Evolutionary conservation across 2,797 vertebrate genomes (phyloP).

Genomic region (Hyperoplus immaculatus): DNA sequence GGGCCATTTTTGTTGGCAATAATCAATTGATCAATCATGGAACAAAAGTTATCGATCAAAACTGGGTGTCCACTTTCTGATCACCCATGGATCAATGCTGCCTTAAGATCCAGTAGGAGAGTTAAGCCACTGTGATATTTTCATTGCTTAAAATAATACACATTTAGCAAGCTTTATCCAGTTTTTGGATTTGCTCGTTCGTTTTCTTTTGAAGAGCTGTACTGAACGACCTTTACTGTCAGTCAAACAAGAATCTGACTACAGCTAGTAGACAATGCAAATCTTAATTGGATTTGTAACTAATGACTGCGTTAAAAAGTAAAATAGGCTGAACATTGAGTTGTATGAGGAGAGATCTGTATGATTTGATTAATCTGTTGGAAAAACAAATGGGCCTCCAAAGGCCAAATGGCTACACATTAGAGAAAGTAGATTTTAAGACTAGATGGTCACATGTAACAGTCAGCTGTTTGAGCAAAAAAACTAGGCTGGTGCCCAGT

Average conservation of each 20-base stretch:
- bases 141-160: background rate
- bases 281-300: conserved; percentile 32
- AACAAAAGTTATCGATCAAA: background rate
- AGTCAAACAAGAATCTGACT: conserved; percentile 5
- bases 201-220: background rate
- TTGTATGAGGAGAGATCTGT: conserved; percentile 35
- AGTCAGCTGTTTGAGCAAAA: conserved; percentile 21
- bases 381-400: conserved; percentile 53
- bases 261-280: background rate
- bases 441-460: background rate
- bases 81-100: background rate
- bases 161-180: background rate
- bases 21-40: background rate
- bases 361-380: conserved; percentile 57
- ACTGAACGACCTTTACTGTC: background rate
- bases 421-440: conserved; percentile 27
- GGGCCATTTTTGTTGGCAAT: background rate
- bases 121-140: background rate
- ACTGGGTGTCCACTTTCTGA: background rate
- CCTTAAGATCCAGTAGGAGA: background rate
- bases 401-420: conserved; percentile 61
- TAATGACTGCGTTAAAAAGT: conserved; percentile 23
- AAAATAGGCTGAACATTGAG: conserved; percentile 38
- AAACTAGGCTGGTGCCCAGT: background rate
- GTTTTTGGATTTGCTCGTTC: background rate